Evolutionary conservation across 2,888 invertebrate species (phyloP).

Genomic region (Phaedon cochleariae): DNA sequence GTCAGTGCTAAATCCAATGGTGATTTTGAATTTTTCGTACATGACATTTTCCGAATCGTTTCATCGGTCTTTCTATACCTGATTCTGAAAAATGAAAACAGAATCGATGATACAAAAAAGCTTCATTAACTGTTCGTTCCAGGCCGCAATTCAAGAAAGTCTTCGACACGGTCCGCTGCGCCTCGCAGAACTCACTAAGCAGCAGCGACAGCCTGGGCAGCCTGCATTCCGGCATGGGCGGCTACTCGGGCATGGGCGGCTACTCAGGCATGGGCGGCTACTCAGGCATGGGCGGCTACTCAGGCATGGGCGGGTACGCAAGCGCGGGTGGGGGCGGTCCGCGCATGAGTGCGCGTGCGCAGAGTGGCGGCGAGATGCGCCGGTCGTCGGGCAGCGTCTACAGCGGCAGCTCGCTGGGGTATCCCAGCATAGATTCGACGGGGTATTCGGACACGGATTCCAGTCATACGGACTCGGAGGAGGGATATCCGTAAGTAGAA

Average conservation of each 20-base stretch:
- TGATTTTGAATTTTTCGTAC: no score
- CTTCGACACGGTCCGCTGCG: slow-evolving; percentile 90
- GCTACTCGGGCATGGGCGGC: slow-evolving; percentile 53
- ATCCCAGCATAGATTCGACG: slow-evolving; percentile 66
- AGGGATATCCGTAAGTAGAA: slow-evolving; percentile 74
- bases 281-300: slow-evolving; percentile 55
- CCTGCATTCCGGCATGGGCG: slow-evolving; percentile 54
- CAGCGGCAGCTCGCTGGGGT: slow-evolving; percentile 62
- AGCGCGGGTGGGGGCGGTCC: slow-evolving; percentile 61
- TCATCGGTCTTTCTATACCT: no score
- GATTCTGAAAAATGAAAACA: no score
- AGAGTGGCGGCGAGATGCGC: slow-evolving; percentile 52
- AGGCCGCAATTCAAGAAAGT: slow-evolving; percentile 87
- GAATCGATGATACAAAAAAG: no score
- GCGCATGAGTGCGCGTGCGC: slow-evolving; percentile 64
- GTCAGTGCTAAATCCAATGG: no score
- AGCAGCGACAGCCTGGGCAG: slow-evolving; percentile 65
- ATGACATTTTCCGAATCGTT: no score
- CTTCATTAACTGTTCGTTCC: slow-evolving; percentile 47
- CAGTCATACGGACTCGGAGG: slow-evolving; percentile 74
- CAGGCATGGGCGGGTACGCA: slow-evolving; percentile 55
- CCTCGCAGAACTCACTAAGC: slow-evolving; percentile 66
- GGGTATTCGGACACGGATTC: slow-evolving; percentile 67
- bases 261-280: slow-evolving; percentile 56
- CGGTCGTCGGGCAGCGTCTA: slow-evolving; percentile 65